These are phyloP conservation scores for Luidia sarsii DNA, from an alignment of 53 echinoderm and acorn worm species.

Conservation along the genomic window DNA sequence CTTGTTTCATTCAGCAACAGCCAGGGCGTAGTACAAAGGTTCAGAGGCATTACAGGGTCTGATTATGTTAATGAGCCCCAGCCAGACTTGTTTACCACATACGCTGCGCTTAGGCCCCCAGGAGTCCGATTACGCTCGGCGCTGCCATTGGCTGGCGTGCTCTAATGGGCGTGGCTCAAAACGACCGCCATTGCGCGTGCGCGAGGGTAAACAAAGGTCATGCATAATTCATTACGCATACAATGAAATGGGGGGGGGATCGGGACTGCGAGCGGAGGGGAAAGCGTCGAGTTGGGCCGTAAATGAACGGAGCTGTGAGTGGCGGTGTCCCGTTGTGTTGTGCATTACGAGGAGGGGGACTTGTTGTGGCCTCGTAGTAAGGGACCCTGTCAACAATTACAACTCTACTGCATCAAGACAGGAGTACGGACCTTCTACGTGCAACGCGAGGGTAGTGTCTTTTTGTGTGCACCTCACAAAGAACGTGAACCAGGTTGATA, in stretches of 20 bases:
- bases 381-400: too few species aligned
- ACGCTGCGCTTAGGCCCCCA: not conserved
- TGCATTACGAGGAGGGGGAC: too few species aligned
- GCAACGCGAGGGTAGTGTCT: too few species aligned
- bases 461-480: too few species aligned
- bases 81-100: conserved; percentile 21
- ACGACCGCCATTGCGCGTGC: not conserved
- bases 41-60: not conserved
- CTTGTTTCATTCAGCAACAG: conserved; percentile 31
- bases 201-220: conserved; percentile 47
- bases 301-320: too few species aligned
- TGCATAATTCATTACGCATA: conserved; percentile 47
- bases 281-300: too few species aligned
- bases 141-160: conserved; percentile 3
- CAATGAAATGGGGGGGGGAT: not conserved
- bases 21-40: conserved; percentile 55
- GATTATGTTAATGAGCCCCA: conserved; percentile 15
- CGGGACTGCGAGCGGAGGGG: too few species aligned
- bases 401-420: too few species aligned
- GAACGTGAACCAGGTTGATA: too few species aligned
- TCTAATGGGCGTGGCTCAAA: conserved; percentile 8
- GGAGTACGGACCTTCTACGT: too few species aligned
- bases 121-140: not conserved
- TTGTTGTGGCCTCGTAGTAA: too few species aligned
- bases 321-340: too few species aligned